These are phyloP conservation scores for Onychorhynchus coronatus DNA, from an alignment of 2,113 vertebrate genomes.

Conservation along the genomic window DNA sequence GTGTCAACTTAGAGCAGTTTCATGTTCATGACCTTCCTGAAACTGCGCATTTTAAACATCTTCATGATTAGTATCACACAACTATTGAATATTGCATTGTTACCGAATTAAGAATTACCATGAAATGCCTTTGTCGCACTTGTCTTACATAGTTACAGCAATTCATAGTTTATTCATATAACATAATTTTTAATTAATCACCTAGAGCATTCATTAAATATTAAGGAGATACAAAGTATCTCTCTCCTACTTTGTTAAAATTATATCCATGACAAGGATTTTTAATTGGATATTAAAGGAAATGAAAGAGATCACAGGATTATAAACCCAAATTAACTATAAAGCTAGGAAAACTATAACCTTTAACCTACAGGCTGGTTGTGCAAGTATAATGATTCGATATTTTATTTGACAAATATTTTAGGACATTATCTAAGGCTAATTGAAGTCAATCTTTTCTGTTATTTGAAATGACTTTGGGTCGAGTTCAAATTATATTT, in stretches of 20 bases:
- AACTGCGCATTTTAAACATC: not conserved
- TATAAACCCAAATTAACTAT: not conserved
- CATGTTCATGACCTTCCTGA: not conserved
- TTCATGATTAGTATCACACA: not conserved
- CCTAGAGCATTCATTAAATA: not conserved
- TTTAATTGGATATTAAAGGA: constrained; percentile 14
- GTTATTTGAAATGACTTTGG: not conserved
- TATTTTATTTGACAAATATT: constrained; percentile 29
- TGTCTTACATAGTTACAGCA: not conserved
- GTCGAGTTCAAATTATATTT: constrained; percentile 3
- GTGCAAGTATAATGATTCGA: not conserved
- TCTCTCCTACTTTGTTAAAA: constrained; percentile 18
- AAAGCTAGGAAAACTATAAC: not conserved
- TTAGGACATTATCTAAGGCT: constrained; percentile 10
- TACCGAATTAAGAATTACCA: not conserved
- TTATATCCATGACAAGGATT: constrained; percentile 9
- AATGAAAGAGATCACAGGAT: not conserved
- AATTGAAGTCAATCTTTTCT: constrained; percentile 10
- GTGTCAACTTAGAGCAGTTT: not conserved
- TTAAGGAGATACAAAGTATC: not conserved
- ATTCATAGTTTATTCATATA: constrained; percentile 41
- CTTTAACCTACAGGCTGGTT: not conserved
- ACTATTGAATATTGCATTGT: not conserved
- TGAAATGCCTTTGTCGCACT: not conserved
- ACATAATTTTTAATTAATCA: constrained; percentile 45